Evolutionary conservation across 2,888 invertebrate species (phyloP).

Genomic region (Chouioia cunea): DNA sequence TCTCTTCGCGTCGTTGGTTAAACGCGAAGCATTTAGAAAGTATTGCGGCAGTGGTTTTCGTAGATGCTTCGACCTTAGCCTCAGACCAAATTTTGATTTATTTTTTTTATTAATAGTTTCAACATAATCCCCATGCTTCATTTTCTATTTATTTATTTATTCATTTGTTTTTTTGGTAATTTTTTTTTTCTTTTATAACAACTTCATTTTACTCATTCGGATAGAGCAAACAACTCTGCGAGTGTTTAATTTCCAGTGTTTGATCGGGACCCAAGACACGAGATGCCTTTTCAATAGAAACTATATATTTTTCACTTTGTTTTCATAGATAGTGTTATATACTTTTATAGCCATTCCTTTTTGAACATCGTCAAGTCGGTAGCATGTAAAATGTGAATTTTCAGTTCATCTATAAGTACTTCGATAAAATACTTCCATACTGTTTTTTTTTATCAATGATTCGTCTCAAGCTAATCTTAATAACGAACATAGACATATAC

Average conservation of each 20-base stretch:
- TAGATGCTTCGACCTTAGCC: slow-evolving; percentile 66
- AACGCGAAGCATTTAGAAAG: slow-evolving; percentile 67
- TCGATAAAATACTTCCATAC: slow-evolving; percentile 12
- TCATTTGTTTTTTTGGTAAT: too few species aligned
- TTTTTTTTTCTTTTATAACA: slow-evolving; percentile 8
- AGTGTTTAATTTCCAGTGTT: not conserved
- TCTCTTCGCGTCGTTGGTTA: slow-evolving; percentile 63
- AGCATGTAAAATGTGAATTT: slow-evolving; percentile 26
- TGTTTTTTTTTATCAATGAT: slow-evolving; percentile 2
- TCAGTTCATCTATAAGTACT: slow-evolving; percentile 33
- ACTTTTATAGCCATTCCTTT: not conserved
- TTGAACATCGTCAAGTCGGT: slow-evolving; percentile 8
- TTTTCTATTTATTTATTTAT: slow-evolving; percentile 17
- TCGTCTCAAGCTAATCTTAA: slow-evolving; percentile 17
- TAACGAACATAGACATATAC: slow-evolving; percentile 15
- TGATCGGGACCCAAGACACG: slow-evolving; percentile 15
- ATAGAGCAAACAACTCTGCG: slow-evolving; percentile 1
- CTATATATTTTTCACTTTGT: too few species aligned
- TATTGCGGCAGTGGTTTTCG: slow-evolving; percentile 65
- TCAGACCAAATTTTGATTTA: slow-evolving; percentile 64
- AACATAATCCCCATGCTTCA: slow-evolving; percentile 2
- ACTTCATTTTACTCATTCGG: not conserved
- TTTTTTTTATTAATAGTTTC: slow-evolving; percentile 26
- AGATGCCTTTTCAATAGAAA: not conserved
- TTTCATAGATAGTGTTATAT: too few species aligned